Conservation (phyloP, 2,888 invertebrate species). For the Biston betularia region DNA sequence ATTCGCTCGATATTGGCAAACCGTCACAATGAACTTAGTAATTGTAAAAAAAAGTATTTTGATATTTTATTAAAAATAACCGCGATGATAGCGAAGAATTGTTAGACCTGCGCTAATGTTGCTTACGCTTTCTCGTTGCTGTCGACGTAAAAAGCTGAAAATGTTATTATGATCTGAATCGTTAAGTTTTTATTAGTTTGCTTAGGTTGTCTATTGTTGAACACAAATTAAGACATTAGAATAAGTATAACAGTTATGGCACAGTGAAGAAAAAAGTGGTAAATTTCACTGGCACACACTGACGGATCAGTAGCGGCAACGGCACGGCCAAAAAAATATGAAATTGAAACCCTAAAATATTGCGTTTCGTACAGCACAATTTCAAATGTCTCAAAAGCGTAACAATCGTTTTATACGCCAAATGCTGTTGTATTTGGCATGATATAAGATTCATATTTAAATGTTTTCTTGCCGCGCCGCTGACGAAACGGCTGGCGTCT, state of each 20-base stretch:
- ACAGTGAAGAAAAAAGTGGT: conserved; percentile 6
- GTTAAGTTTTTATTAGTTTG: conserved; percentile 53
- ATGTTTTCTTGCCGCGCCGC: background rate
- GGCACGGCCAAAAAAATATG: background rate
- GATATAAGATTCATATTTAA: background rate
- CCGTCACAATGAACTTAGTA: conserved; percentile 76
- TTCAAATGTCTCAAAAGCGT: background rate
- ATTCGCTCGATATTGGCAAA: conserved; percentile 83
- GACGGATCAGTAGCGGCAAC: background rate
- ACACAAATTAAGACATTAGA: conserved; percentile 46
- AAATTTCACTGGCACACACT: background rate
- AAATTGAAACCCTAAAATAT: background rate
- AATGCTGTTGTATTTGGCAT: background rate
- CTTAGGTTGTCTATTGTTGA: conserved; percentile 44
- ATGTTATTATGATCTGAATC: conserved; percentile 48
- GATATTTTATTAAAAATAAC: conserved; percentile 54
- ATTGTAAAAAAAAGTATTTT: conserved; percentile 64
- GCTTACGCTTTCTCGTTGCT: conserved; percentile 79
- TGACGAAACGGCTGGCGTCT: background rate
- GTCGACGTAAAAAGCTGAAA: conserved; percentile 55
- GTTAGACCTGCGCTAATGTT: conserved; percentile 68
- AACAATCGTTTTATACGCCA: background rate
- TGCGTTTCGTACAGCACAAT: background rate
- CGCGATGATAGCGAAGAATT: conserved; percentile 40
- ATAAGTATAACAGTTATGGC: conserved; percentile 33